These are phyloP conservation scores for Homarus gammarus DNA, from an alignment of 2,888 invertebrate genomes.

Conservation along the genomic window DNA sequence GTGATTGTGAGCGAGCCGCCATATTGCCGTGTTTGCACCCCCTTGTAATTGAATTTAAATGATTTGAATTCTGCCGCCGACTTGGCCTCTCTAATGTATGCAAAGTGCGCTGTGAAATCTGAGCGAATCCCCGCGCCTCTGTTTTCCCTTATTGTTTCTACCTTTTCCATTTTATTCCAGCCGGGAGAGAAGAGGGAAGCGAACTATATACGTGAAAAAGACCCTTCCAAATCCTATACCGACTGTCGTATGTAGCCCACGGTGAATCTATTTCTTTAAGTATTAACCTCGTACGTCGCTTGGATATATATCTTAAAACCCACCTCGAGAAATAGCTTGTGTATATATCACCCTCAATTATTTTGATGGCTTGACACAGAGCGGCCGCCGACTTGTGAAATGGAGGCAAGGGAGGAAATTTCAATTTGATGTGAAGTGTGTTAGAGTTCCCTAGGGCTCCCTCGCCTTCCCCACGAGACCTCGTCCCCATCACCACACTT, in stretches of 20 bases:
- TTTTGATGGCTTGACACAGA: constrained; percentile 41
- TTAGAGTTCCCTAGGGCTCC: constrained; percentile 15
- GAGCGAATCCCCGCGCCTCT: constrained; percentile 31
- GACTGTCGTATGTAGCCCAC: too few relatives aligned
- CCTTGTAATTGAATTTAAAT: constrained; percentile 72
- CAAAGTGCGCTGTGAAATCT: constrained; percentile 50
- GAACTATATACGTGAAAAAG: too few relatives aligned
- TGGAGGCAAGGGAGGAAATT: constrained; percentile 35
- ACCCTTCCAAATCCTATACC: too few relatives aligned
- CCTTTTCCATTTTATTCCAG: too few relatives aligned
- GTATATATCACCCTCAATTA: constrained; percentile 12
- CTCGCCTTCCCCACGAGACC: neutral
- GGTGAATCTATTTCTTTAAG: too few relatives aligned
- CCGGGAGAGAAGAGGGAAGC: neutral
- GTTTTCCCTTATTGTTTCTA: neutral
- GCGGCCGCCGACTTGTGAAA: constrained; percentile 22
- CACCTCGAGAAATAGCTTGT: too few relatives aligned
- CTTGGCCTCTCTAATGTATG: constrained; percentile 52
- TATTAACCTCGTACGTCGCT: too few relatives aligned
- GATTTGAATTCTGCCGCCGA: constrained; percentile 65
- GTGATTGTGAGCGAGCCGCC: neutral
- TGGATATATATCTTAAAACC: too few relatives aligned
- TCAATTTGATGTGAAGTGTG: constrained; percentile 47
- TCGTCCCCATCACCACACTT: neutral
- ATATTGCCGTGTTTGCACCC: constrained; percentile 63